phyloP scores from a whole-genome alignment of 2,113 vertebrate species.

The Bombycilla garrulus region DNA sequence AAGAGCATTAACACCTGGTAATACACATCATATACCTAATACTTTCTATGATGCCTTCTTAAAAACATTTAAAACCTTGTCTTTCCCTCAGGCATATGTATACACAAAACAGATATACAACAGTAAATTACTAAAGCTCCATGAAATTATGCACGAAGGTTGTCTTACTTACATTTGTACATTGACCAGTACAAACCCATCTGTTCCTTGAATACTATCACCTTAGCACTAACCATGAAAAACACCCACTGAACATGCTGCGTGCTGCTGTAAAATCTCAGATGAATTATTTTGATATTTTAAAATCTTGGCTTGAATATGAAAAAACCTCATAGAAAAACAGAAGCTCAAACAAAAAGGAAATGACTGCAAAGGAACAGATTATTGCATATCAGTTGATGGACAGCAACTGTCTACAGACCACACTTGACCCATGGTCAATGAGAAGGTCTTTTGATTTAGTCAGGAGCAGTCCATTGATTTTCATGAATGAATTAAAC shows the following conservation, averaged over 20 bases:
- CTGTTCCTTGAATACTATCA: not conserved
- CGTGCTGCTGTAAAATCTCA: not conserved
- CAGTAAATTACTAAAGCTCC: not conserved
- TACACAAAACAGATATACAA: not conserved
- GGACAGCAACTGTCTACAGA: not conserved
- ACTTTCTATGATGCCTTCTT: not conserved
- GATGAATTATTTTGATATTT: not conserved
- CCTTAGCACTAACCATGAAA: not conserved
- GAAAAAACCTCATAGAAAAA: not conserved
- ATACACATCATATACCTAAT: not conserved
- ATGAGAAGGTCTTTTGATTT: constrained; percentile 7
- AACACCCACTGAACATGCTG: not conserved
- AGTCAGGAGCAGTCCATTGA: not conserved
- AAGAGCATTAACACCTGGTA: not conserved
- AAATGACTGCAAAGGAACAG: not conserved
- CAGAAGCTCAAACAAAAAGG: not conserved
- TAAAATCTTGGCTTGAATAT: not conserved
- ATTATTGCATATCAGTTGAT: not conserved
- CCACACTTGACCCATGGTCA: not conserved
- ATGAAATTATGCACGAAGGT: not conserved
- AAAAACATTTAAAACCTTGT: not conserved
- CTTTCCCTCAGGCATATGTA: not conserved
- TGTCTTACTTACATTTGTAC: not conserved
- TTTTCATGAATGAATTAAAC: constrained; percentile 19
- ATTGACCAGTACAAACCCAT: not conserved